These are phyloP conservation scores for Drosophila chauvacae DNA, from an alignment of 1,140 invertebrate species.

Conservation along the genomic window DNA sequence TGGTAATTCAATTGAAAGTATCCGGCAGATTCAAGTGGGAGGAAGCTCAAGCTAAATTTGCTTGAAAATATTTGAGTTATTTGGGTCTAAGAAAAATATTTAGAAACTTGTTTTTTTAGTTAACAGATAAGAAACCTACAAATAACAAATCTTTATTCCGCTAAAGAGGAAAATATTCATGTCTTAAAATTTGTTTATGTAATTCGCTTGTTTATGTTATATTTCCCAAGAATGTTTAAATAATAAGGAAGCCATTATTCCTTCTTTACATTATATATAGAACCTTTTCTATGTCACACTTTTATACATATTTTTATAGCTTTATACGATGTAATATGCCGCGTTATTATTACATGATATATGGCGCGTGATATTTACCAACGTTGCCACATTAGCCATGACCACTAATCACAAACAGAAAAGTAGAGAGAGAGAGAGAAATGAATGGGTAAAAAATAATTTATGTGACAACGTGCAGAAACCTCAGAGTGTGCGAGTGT, in stretches of 20 bases:
- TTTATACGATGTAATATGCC: slow-evolving; percentile 15
- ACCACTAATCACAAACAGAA: slow-evolving; percentile 59
- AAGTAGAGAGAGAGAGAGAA: background rate
- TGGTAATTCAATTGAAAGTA: slow-evolving; percentile 48
- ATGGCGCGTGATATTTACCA: slow-evolving; percentile 65
- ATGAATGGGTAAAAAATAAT: slow-evolving; percentile 47
- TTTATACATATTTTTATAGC: slow-evolving; percentile 1
- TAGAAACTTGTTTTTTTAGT: background rate
- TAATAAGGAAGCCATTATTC: background rate
- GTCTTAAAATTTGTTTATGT: no score
- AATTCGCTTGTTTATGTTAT: no score
- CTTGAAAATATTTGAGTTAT: background rate
- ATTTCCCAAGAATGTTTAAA: background rate
- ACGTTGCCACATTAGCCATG: slow-evolving; percentile 62
- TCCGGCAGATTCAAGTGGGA: slow-evolving; percentile 14
- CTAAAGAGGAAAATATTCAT: no score
- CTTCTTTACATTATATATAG: no score
- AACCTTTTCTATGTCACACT: slow-evolving; percentile 5
- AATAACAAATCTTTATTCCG: no score
- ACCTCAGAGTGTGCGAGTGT: slow-evolving; percentile 4
- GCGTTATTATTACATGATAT: slow-evolving; percentile 54
- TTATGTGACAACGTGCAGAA: slow-evolving; percentile 72
- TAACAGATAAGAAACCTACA: background rate
- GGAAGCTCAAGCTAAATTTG: background rate
- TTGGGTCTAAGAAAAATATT: background rate